Conservation (phyloP, 2,888 invertebrate genomes). For the Archaeoteleia sp. region DNA sequence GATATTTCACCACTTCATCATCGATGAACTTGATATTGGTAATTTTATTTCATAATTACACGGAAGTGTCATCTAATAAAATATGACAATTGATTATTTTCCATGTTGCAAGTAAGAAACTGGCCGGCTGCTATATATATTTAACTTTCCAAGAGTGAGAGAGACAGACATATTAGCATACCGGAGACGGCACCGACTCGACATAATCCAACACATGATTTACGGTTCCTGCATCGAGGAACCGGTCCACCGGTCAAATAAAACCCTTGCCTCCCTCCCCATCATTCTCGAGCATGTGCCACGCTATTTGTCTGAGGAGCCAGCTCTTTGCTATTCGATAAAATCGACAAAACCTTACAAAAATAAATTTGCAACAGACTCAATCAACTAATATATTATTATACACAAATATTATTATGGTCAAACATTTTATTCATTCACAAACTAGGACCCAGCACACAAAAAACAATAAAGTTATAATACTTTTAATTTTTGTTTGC, state of each 20-base stretch:
- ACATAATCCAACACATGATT: slow-evolving; percentile 64
- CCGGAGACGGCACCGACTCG: slow-evolving; percentile 55
- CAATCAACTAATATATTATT: background rate
- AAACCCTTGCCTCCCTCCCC: slow-evolving; percentile 33
- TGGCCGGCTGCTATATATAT: background rate
- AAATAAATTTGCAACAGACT: slow-evolving; percentile 1
- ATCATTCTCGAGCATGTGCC: slow-evolving; percentile 16
- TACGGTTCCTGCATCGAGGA: slow-evolving; percentile 58
- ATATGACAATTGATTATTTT: background rate
- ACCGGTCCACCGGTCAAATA: slow-evolving; percentile 63
- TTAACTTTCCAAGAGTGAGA: slow-evolving; percentile 15
- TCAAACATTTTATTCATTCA: no score
- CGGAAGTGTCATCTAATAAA: no score
- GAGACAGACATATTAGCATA: slow-evolving; percentile 61
- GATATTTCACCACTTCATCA: no score
- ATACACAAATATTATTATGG: no score
- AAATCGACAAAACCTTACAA: slow-evolving; percentile 12
- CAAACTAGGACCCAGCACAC: no score
- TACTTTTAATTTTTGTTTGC: no score
- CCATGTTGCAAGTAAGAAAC: background rate
- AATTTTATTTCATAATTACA: no score
- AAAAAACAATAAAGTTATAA: no score
- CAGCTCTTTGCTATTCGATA: slow-evolving; percentile 20
- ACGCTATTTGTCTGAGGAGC: slow-evolving; percentile 37
- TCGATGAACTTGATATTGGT: no score